Percentiles rank a stretch among this genome's conserved stretches.
Conservation (phyloP, 2,888 invertebrate species). For the Trimorus sp. region DNA sequence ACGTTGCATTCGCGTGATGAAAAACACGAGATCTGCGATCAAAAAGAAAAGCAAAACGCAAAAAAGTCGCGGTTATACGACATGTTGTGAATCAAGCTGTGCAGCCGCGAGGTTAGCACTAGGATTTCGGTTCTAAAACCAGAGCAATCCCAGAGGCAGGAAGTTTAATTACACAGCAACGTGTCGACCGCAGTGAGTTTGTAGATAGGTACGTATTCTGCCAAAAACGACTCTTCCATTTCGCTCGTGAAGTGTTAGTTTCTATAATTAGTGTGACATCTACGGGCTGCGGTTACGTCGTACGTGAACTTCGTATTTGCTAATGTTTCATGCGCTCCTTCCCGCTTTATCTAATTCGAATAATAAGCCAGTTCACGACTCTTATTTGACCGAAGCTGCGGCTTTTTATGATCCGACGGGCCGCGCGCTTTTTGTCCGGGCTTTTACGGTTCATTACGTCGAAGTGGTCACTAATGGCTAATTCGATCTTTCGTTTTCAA, state of each 20-base stretch:
- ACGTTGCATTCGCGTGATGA: no score
- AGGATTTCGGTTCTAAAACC: slow-evolving; percentile 63
- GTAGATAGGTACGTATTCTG: slow-evolving; percentile 66
- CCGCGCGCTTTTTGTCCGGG: not conserved
- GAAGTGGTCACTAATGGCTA: slow-evolving; percentile 19
- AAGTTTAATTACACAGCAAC: slow-evolving; percentile 77
- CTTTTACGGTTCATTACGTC: slow-evolving; percentile 27
- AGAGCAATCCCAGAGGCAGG: slow-evolving; percentile 69
- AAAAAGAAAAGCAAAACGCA: not conserved
- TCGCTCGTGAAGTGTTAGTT: slow-evolving; percentile 58
- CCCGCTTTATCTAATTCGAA: slow-evolving; percentile 38
- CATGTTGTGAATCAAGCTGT: slow-evolving; percentile 49
- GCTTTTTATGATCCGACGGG: slow-evolving; percentile 6
- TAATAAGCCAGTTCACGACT: slow-evolving; percentile 40
- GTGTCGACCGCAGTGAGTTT: slow-evolving; percentile 71
- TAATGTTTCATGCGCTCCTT: slow-evolving; percentile 51
- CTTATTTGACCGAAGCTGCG: slow-evolving; percentile 24
- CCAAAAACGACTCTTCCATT: slow-evolving; percentile 66
- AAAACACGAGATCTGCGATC: no score
- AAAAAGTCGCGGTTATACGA: slow-evolving; percentile 24
- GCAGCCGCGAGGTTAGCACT: slow-evolving; percentile 56
- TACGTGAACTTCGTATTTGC: slow-evolving; percentile 56
- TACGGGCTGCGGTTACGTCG: slow-evolving; percentile 59
- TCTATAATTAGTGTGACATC: slow-evolving; percentile 64
- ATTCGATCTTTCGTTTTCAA: slow-evolving; percentile 27